A percentile compares a stretch with the other conserved stretches of the same genome.
phyloP scores from a whole-genome alignment of 2,113 vertebrate species.

The Pituophis catenifer region DNA sequence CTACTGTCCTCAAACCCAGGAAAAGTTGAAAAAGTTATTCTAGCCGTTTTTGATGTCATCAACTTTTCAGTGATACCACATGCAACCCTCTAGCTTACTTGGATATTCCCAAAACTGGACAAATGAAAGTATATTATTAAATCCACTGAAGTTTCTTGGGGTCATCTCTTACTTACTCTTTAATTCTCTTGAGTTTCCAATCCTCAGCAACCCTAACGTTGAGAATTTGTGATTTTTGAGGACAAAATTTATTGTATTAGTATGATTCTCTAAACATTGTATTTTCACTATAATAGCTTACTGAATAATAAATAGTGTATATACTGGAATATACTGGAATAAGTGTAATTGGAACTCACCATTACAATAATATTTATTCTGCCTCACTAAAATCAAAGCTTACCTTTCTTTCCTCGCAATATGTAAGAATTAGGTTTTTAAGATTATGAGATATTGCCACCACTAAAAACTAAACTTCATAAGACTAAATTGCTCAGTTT shows the following conservation, averaged over 20 bases:
- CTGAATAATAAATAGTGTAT: neutral
- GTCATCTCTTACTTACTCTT: neutral
- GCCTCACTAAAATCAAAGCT: neutral
- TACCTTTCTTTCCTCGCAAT: neutral
- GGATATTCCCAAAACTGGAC: neutral
- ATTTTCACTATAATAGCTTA: neutral
- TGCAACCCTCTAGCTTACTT: neutral
- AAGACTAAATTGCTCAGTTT: neutral
- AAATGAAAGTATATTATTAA: neutral
- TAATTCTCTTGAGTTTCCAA: neutral
- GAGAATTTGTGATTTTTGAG: neutral
- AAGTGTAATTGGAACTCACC: neutral
- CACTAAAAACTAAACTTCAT: neutral
- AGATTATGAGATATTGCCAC: neutral
- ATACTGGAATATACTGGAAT: neutral
- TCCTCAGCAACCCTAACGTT: neutral
- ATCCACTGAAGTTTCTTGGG: neutral
- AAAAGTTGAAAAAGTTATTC: neutral
- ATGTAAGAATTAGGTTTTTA: neutral
- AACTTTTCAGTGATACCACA: neutral
- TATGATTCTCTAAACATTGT: neutral
- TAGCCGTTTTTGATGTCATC: neutral
- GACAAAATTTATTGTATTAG: neutral
- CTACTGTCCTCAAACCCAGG: neutral
- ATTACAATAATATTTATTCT: neutral